Conservation (phyloP, 2,797 vertebrate genomes). For the Enteromius paludinosus region DNA sequence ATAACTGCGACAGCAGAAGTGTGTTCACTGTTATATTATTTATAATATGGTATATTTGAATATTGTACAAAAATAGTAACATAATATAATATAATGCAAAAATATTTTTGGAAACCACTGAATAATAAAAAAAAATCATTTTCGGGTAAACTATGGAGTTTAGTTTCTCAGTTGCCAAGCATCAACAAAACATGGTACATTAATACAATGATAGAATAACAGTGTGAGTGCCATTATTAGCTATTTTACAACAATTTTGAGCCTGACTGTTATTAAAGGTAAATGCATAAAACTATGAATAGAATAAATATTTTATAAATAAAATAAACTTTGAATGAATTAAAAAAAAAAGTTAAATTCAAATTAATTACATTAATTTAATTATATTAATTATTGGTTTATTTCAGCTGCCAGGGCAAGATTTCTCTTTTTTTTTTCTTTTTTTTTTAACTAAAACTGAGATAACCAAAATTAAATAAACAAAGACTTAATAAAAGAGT, state of each 20-base stretch:
- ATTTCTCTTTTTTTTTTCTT: neutral
- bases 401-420: neutral
- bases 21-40: neutral
- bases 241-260: neutral
- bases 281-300: neutral
- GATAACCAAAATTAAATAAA: neutral
- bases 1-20: neutral
- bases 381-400: neutral
- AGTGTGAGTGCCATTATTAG: neutral
- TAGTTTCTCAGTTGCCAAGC: neutral
- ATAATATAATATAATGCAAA: neutral
- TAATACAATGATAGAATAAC: neutral
- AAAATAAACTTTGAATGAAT: neutral
- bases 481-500: neutral
- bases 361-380: too few relatives aligned
- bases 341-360: too few relatives aligned
- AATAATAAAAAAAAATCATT: neutral
- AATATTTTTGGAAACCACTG: neutral
- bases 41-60: neutral
- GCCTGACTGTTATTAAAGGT: neutral
- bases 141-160: neutral
- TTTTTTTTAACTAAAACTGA: neutral
- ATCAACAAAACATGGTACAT: neutral
- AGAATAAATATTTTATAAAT: neutral
- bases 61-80: neutral